A percentile compares a stretch with the other conserved stretches of the same genome.
These are phyloP conservation scores for Ctenodactylus gundi DNA, from an alignment of 2,113 vertebrate species.

Conservation along the genomic window DNA sequence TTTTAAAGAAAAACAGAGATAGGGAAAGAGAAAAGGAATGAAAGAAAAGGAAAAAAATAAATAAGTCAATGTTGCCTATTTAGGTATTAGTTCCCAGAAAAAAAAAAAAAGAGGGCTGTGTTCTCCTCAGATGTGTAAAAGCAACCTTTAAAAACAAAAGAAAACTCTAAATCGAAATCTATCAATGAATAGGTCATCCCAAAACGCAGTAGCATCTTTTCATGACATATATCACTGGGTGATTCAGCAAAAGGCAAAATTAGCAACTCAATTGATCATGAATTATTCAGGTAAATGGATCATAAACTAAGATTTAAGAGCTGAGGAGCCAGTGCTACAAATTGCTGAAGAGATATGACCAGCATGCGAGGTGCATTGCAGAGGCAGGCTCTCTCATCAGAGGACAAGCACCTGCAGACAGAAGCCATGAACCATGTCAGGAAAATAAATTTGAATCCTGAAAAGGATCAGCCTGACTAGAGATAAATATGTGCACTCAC, in stretches of 20 bases:
- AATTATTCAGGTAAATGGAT: constrained; percentile 72
- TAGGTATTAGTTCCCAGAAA: neutral
- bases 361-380: neutral
- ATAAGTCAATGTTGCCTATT: neutral
- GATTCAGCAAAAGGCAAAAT: constrained; percentile 70
- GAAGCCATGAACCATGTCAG: constrained; percentile 35
- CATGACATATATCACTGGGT: constrained; percentile 42
- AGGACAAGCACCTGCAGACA: constrained; percentile 44
- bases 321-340: neutral
- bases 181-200: constrained; percentile 55
- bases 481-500: constrained; percentile 16
- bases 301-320: constrained; percentile 63
- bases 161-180: constrained; percentile 51
- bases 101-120: neutral
- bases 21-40: neutral
- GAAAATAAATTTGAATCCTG: constrained; percentile 62
- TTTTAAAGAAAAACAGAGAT: neutral
- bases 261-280: constrained; percentile 68
- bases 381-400: neutral
- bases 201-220: constrained; percentile 53
- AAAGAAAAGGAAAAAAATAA: neutral
- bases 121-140: neutral
- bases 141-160: constrained; percentile 34
- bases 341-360: neutral
- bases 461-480: constrained; percentile 4